Evolutionary conservation across 1,140 invertebrate genomes (phyloP).

Genomic region (Drosophila trapezifrons): DNA sequence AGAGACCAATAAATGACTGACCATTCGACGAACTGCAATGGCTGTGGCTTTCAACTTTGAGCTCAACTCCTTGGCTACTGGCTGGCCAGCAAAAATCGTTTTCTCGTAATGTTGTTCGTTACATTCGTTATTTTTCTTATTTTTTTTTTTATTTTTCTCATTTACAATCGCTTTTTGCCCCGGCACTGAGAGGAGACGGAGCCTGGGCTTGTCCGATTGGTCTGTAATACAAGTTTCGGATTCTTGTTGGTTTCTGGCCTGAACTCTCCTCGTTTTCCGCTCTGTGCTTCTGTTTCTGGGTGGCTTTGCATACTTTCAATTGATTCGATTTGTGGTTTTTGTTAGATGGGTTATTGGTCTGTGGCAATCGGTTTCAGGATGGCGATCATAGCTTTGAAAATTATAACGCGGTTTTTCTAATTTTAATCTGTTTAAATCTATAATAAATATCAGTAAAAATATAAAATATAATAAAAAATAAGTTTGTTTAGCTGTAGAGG

Average conservation of each 20-base stretch:
- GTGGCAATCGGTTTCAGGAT: constrained; percentile 7
- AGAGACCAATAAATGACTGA: constrained; percentile 18
- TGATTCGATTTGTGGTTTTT: constrained; percentile 50
- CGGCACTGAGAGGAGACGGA: constrained; percentile 4
- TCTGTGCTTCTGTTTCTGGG: constrained; percentile 56
- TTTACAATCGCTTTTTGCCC: constrained; percentile 64
- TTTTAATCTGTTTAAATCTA: neutral
- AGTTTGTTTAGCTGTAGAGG: too few species aligned
- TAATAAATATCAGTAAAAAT: too few species aligned
- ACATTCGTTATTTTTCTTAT: constrained; percentile 35
- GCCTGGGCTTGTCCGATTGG: constrained; percentile 61
- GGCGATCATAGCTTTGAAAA: neutral
- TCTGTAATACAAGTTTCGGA: constrained; percentile 48
- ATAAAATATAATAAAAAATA: too few species aligned
- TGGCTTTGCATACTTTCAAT: constrained; percentile 53
- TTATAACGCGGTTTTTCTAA: too few species aligned
- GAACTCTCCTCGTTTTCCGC: constrained; percentile 29
- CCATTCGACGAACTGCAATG: constrained; percentile 20
- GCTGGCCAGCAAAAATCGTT: constrained; percentile 37
- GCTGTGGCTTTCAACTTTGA: constrained; percentile 31
- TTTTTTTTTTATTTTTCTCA: constrained; percentile 20
- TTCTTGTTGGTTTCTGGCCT: constrained; percentile 38
- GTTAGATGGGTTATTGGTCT: constrained; percentile 13
- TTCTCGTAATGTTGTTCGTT: constrained; percentile 64
- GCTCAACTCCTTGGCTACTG: constrained; percentile 55